Percentiles rank a stretch among this genome's conserved stretches.
Conservation (phyloP, 2,113 vertebrate genomes). For the Engystomops pustulosus region DNA sequence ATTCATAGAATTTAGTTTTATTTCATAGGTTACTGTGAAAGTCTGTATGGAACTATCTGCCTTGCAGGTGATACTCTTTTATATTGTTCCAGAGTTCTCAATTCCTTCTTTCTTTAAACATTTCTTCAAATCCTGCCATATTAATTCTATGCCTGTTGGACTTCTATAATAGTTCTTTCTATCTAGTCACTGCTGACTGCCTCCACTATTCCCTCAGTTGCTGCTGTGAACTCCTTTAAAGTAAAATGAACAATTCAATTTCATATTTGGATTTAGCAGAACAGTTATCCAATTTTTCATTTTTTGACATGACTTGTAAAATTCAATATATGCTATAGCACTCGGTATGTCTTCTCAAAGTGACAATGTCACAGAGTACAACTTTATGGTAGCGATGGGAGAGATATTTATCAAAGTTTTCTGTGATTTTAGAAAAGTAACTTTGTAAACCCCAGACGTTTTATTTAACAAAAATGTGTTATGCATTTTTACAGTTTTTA, state of each 20-base stretch:
- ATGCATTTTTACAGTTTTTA: too few relatives aligned
- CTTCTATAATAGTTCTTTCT: conserved; percentile 51
- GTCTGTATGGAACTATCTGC: conserved; percentile 12
- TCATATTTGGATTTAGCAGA: conserved; percentile 58
- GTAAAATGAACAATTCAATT: conserved; percentile 60
- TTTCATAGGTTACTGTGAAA: conserved; percentile 8
- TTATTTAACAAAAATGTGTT: too few relatives aligned
- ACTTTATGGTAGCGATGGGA: conserved; percentile 38
- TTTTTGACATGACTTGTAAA: conserved; percentile 56
- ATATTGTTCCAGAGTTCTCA: conserved; percentile 14
- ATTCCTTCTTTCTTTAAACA: conserved; percentile 32
- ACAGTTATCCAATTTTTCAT: conserved; percentile 60
- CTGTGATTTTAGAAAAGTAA: conserved; percentile 32
- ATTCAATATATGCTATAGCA: conserved; percentile 50
- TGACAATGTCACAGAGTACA: conserved; percentile 56
- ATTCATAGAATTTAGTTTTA: neutral
- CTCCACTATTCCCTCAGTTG: conserved; percentile 41
- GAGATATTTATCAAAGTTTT: conserved; percentile 50
- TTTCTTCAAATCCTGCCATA: conserved; percentile 44
- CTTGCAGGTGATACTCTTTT: conserved; percentile 28
- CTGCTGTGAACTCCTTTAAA: conserved; percentile 55
- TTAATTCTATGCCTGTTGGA: conserved; percentile 57
- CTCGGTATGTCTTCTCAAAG: conserved; percentile 52
- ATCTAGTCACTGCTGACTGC: conserved; percentile 58
- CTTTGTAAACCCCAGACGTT: neutral